Conservation (phyloP, 2,888 invertebrate genomes). For the Micoletzkya japonica region DNA sequence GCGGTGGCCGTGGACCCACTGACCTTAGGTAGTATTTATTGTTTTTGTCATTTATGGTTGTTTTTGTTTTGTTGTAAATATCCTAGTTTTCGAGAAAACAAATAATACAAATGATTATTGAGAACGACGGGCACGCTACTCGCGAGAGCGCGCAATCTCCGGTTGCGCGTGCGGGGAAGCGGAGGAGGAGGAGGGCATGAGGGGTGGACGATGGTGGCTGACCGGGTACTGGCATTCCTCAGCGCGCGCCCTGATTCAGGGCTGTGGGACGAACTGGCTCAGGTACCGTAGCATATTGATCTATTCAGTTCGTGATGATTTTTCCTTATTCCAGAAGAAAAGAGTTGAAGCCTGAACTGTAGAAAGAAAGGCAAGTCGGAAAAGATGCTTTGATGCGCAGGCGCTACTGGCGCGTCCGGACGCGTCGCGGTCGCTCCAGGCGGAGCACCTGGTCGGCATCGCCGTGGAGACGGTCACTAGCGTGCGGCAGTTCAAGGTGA, state of each 20-base stretch:
- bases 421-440: slow-evolving; percentile 26
- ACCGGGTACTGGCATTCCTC: too few species aligned
- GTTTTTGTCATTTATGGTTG: too few species aligned
- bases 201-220: not conserved
- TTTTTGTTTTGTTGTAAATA: too few species aligned
- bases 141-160: too few species aligned
- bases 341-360: slow-evolving; percentile 3
- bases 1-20: not conserved
- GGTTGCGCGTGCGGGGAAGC: too few species aligned
- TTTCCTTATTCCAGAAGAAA: not conserved
- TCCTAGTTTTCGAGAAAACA: not conserved
- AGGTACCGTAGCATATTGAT: slow-evolving; percentile 1
- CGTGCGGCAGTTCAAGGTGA: slow-evolving; percentile 6
- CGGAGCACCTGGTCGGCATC: slow-evolving; percentile 17
- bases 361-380: slow-evolving; percentile 1
- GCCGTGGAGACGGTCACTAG: slow-evolving; percentile 16
- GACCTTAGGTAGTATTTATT: too few species aligned
- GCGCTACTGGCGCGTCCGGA: slow-evolving; percentile 22
- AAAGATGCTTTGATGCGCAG: slow-evolving; percentile 17
- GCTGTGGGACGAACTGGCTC: slow-evolving; percentile 18
- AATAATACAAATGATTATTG: not conserved
- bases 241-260: slow-evolving; percentile 3
- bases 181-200: not conserved
- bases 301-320: too few species aligned
- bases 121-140: too few species aligned